These are phyloP conservation scores for Sarcophaga rosellei DNA, from an alignment of 2,888 invertebrate genomes.

Conservation along the genomic window DNA sequence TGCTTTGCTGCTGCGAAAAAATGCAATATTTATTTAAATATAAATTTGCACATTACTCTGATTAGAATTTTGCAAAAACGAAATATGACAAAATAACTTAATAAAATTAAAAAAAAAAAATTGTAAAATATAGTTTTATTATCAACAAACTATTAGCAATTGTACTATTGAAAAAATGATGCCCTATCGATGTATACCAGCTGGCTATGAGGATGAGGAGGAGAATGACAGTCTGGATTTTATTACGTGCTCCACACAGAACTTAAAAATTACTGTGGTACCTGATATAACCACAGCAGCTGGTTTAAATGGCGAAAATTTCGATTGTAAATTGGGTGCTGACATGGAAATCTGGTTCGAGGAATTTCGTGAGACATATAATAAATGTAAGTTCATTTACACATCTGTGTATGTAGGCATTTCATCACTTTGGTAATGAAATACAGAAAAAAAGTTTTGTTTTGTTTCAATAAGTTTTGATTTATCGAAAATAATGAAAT, in stretches of 20 bases:
- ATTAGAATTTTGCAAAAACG: conserved; percentile 2
- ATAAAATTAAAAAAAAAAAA: conserved; percentile 13
- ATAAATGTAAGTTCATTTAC: conserved; percentile 73
- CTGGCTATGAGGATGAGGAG: conserved; percentile 77
- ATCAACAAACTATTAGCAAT: background rate
- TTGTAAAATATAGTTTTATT: background rate
- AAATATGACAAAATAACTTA: conserved; percentile 33
- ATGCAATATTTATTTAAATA: conserved; percentile 38
- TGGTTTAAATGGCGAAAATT: conserved; percentile 78
- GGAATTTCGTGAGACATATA: conserved; percentile 76
- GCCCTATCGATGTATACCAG: conserved; percentile 72
- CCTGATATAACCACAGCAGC: conserved; percentile 79
- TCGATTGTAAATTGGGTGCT: conserved; percentile 76
- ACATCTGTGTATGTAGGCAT: background rate
- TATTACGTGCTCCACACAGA: conserved; percentile 69
- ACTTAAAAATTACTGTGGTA: conserved; percentile 79
- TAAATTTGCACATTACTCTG: conserved; percentile 6
- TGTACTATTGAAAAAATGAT: conserved; percentile 34
- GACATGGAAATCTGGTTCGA: conserved; percentile 76
- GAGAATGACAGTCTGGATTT: conserved; percentile 72
- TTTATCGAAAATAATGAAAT: no score
- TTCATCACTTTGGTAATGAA: background rate
- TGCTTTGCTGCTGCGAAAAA: conserved; percentile 1
- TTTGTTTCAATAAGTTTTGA: no score
- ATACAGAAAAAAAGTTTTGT: no score